Conservation (phyloP, 2,888 invertebrate genomes). For the Andrena dorsata region DNA sequence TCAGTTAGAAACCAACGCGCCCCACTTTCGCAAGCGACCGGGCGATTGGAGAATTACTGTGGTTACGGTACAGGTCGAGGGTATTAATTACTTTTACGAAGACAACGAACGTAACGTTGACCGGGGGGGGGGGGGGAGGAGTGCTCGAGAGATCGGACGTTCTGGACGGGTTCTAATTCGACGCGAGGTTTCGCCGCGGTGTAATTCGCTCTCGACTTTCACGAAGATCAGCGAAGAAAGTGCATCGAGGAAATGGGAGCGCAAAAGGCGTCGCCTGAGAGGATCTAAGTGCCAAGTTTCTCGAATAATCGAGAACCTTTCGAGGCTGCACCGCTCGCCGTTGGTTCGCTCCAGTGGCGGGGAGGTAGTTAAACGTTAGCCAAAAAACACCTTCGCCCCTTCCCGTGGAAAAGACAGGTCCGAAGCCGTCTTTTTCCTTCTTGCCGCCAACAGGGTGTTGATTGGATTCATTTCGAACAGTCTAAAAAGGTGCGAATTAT, state of each 20-base stretch:
- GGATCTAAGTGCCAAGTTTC: constrained; percentile 63
- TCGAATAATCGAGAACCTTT: constrained; percentile 64
- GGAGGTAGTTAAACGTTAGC: constrained; percentile 27
- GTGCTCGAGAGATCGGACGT: constrained; percentile 13
- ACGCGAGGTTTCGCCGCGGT: constrained; percentile 47
- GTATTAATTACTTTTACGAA: constrained; percentile 9
- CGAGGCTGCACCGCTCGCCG: constrained; percentile 29
- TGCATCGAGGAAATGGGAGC: constrained; percentile 67
- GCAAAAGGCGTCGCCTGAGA: constrained; percentile 62
- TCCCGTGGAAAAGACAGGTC: not conserved
- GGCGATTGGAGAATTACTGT: too few species aligned
- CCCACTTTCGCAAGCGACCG: too few species aligned
- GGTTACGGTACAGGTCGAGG: too few species aligned
- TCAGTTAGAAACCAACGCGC: too few species aligned
- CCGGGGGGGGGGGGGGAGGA: not conserved
- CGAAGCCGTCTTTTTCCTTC: not conserved
- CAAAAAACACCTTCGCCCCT: not conserved
- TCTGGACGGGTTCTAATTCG: constrained; percentile 52
- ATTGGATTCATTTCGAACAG: not conserved
- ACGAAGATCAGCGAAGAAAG: constrained; percentile 67
- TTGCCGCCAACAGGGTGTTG: not conserved
- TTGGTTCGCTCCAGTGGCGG: constrained; percentile 12
- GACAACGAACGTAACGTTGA: constrained; percentile 1
- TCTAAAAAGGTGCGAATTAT: not conserved
- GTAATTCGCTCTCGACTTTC: constrained; percentile 67